Conservation (phyloP, 2,113 vertebrate species). For the Hippocampus mohnikei region DNA sequence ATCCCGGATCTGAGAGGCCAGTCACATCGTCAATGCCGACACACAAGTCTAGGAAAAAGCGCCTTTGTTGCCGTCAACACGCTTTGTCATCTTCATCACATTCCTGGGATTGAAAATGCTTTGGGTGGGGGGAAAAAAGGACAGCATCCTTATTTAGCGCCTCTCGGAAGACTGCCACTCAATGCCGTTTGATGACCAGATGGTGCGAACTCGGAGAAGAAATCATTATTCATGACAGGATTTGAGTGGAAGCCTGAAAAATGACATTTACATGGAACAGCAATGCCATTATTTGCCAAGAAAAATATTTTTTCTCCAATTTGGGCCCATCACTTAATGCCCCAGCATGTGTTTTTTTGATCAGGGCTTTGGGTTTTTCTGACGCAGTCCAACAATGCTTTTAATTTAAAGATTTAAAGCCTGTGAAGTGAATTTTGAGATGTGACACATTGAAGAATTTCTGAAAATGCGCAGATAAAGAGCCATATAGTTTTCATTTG, state of each 20-base stretch:
- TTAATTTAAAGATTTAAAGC: too few species aligned
- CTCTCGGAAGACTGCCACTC: slow-evolving; percentile 50
- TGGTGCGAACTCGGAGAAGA: slow-evolving; percentile 42
- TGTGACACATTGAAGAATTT: too few species aligned
- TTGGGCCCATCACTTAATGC: too few species aligned
- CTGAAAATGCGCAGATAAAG: too few species aligned
- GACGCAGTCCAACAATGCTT: too few species aligned
- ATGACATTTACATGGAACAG: slow-evolving; percentile 31
- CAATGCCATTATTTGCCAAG: background rate
- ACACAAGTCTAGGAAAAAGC: slow-evolving; percentile 17
- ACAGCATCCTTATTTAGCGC: slow-evolving; percentile 78
- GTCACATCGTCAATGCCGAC: slow-evolving; percentile 22
- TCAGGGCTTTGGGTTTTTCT: too few species aligned
- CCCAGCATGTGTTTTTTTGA: too few species aligned
- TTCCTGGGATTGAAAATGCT: slow-evolving; percentile 62
- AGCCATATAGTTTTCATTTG: too few species aligned
- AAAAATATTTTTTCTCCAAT: background rate
- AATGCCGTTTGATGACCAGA: slow-evolving; percentile 69
- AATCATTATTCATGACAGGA: slow-evolving; percentile 38
- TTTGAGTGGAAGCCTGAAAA: slow-evolving; percentile 17
- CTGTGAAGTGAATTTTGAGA: too few species aligned
- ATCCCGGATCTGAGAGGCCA: background rate
- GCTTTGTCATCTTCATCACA: slow-evolving; percentile 53
- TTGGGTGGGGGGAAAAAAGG: slow-evolving; percentile 63
- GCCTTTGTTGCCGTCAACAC: slow-evolving; percentile 37